Evolutionary conservation across 2,888 invertebrate species (phyloP), one percentile per base, ranked within the genome.

Genomic region (Eupeodes latifasciatus): DNA sequence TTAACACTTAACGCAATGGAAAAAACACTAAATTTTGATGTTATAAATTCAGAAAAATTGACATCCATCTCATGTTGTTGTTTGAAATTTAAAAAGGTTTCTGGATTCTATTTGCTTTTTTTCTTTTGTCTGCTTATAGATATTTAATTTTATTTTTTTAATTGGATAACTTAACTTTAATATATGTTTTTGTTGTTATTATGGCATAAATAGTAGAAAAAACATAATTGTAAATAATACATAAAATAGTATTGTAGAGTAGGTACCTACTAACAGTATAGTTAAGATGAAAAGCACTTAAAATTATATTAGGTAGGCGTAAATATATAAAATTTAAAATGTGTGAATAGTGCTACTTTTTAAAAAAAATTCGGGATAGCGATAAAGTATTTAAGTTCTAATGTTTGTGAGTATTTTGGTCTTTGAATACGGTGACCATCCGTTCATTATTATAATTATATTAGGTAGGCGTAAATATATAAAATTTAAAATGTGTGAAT

Each of bases 41-140:
- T 67, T 49, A 59, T 81, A 66, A 76, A 59, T 19, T 72, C 53
- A 83, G 78, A 71, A 78, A 74, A 87, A 87, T 87, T 87, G 87
- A 84, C 87, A 87, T 87, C 72, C 79, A 87, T 72, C 11, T 80
- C 44, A 64, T 62, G 16, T 64, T 11, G 51, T 34, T 78, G 49
- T 49, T 69, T 16, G 71, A 27, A 69, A 40, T 74, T 72, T 36
- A 27, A 81, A 66, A 47, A 67, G 53, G 72, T 77, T 47, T 77
- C 72, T 85, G 16, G 57, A n/a, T 75, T 57, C 19, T 27, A 16
- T 19, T 19, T 19, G 19, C 19, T 19, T 19, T 19, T 57, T 49
- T 55, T 12, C 74, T 66, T 53, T 34, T 57, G 0, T 69, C 34
- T 57, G 34, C 44, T 12, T 57, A 10, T 34, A 12, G 36, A 40